phyloP scores from a whole-genome alignment of 2,113 vertebrate species.

The Albula glossodonta region DNA sequence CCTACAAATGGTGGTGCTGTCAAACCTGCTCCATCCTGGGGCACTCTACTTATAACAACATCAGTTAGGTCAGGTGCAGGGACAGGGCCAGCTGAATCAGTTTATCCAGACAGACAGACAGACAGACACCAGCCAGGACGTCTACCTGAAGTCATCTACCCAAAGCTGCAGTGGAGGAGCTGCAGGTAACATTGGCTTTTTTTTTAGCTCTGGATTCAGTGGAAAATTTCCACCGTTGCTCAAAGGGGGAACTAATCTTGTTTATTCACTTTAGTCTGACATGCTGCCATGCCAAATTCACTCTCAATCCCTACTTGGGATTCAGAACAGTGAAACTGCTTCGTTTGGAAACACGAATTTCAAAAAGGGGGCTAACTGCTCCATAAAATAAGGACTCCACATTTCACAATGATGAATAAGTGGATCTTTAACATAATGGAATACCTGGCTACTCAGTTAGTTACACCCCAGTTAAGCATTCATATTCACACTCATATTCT shows the following conservation, averaged over 20 bases:
- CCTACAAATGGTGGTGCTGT: no score
- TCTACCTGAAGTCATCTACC: neutral
- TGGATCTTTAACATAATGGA: neutral
- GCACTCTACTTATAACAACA: neutral
- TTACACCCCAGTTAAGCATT: neutral
- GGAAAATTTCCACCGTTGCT: neutral
- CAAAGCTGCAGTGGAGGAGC: neutral
- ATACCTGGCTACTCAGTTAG: neutral
- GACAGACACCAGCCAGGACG: neutral
- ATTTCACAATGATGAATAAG: neutral
- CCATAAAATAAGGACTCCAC: neutral
- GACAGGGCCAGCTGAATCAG: neutral
- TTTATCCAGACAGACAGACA: neutral
- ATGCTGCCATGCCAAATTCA: neutral
- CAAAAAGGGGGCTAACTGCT: neutral
- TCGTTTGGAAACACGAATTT: neutral
- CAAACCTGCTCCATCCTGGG: no score
- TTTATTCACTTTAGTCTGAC: neutral
- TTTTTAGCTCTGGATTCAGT: neutral
- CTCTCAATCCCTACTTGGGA: neutral
- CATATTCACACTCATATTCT: neutral
- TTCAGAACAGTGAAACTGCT: neutral
- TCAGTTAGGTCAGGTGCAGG: neutral
- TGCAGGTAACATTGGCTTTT: neutral
- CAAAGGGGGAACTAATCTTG: neutral